A percentile compares a stretch with the other conserved stretches of the same genome.
phyloP scores from a whole-genome alignment of 2,888 invertebrate species.

The Leucophenga montana region DNA sequence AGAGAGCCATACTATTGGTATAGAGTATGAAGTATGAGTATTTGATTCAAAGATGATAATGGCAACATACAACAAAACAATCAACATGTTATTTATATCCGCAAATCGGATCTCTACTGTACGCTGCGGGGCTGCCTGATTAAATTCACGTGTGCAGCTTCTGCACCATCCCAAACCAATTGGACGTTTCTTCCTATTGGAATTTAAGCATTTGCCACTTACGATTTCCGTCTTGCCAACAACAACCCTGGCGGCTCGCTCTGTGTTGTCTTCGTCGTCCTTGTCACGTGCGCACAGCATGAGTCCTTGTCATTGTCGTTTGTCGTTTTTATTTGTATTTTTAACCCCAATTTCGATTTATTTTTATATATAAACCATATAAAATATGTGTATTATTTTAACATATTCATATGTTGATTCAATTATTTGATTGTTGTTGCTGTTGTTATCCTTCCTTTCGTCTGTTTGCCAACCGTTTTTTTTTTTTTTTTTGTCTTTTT shows the following conservation, averaged over 20 bases:
- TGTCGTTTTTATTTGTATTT: constrained; percentile 57
- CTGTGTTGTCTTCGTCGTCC: constrained; percentile 35
- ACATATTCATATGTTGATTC: constrained; percentile 47
- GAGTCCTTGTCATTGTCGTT: constrained; percentile 42
- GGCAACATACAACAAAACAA: constrained; percentile 36
- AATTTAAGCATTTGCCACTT: background rate
- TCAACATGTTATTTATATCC: constrained; percentile 64
- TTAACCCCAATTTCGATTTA: constrained; percentile 57
- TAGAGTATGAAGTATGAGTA: too few relatives aligned
- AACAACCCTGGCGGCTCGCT: constrained; percentile 32
- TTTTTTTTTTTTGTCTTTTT: constrained; percentile 37
- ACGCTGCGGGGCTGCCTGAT: constrained; percentile 56
- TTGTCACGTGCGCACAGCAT: constrained; percentile 58
- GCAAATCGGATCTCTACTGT: background rate
- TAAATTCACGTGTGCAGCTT: constrained; percentile 62
- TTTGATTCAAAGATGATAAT: background rate
- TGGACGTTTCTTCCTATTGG: background rate
- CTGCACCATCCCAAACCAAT: constrained; percentile 23
- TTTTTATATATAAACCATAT: constrained; percentile 39
- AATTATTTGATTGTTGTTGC: constrained; percentile 49
- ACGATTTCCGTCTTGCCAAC: background rate
- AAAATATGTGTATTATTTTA: constrained; percentile 15
- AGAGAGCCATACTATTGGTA: constrained; percentile 1
- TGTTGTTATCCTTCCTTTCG: constrained; percentile 8
- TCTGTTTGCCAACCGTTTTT: constrained; percentile 50